phyloP scores from a whole-genome alignment of 2,113 vertebrate species.

The Catharus minimus region DNA sequence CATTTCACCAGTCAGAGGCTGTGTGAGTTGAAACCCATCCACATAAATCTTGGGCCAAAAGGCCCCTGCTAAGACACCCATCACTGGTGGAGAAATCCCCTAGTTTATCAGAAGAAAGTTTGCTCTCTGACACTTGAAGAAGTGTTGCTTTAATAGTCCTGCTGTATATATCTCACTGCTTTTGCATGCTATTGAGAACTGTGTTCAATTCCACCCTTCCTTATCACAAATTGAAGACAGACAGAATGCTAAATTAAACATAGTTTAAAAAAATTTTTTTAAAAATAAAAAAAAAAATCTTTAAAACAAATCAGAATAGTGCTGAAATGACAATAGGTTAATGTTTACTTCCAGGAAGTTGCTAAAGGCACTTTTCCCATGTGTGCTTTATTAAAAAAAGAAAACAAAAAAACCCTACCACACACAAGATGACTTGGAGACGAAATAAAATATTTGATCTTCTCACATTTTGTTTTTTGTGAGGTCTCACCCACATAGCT shows the following conservation, averaged over 20 bases:
- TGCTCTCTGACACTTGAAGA: neutral
- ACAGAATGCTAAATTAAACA: neutral
- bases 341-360: neutral
- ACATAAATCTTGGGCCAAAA: neutral
- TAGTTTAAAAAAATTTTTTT: neutral
- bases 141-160: neutral
- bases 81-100: neutral
- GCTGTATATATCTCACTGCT: neutral
- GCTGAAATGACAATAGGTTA: neutral
- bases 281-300: neutral
- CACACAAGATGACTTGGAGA: neutral
- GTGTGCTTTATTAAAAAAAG: neutral
- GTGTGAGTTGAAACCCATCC: accelerated
- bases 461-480: neutral
- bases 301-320: neutral
- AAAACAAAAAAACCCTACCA: no score
- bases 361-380: neutral
- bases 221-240: neutral
- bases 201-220: neutral
- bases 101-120: neutral
- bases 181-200: neutral
- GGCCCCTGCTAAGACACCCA: neutral
- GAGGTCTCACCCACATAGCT: neutral
- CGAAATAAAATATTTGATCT: neutral
- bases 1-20: neutral